Base-by-base conservation (phyloP, 37 sponge, comb jelly and placozoan genomes). In the Mnemiopsis leidyi region DNA sequence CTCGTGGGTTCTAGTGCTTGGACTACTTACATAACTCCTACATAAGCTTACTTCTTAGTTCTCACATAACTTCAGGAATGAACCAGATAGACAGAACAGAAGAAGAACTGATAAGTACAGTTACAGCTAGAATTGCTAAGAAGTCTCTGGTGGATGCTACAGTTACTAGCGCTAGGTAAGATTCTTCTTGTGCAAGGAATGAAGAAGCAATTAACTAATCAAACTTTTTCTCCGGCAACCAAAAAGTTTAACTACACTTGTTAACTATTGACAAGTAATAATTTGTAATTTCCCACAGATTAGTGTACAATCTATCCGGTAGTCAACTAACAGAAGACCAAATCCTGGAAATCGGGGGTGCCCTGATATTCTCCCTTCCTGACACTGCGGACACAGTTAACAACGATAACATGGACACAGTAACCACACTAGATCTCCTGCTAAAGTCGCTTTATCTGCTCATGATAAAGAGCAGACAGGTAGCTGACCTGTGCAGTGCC, bases 341-440 rank as follows among this genome's bases (percentile, higher is more conserved):
- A 61, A 37, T 85, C 61, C 33, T 85, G 48, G 90, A 85, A 61
- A 21, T 85, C 24, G 90, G 61, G 21, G n/a, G 90, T 39, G 90
- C 90, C 25, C 90, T 85, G 48, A 85, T 85, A 40, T 85, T 40
- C 90, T 40, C 90, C 90, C 90, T 85, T 25, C 90, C 90, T 0
- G 40, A 38, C 61, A 40, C 90, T 29, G 3, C 82, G 33, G 82
- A 79, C 38, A 35, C 2, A 1, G 2, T 33, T 0, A 36, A 2
- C 21, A 23, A 13, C 7, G 37, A 3, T 28, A 32, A 28, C 25
- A 0, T 29, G 32, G 90, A 85, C 90, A 32, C 36, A 5, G 36
- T 85, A 13, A 7, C 24, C 13, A 38, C 24, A 13, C 1, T 85
- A 0, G 90, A 85, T 3, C 90, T 85, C 21, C 29, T 85, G 29